Percentiles rank a stretch among this genome's conserved stretches.
phyloP scores from a whole-genome alignment of 2,113 vertebrate species.

The Ciconia maguari region DNA sequence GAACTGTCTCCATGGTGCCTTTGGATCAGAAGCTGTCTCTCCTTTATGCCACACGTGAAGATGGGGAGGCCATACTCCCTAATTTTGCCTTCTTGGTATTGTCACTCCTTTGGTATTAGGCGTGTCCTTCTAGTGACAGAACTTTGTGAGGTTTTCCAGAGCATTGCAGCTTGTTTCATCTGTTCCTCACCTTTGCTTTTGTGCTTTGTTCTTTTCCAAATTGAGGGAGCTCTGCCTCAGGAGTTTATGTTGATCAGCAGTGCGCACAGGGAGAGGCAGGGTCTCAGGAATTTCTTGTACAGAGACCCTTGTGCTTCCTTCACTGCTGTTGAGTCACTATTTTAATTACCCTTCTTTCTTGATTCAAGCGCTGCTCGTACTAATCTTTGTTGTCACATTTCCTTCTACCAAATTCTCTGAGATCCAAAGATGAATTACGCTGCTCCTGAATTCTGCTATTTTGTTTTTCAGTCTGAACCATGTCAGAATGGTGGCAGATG shows the following conservation, averaged over 20 bases:
- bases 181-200: not conserved
- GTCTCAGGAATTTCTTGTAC: not conserved
- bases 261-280: not conserved
- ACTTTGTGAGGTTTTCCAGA: not conserved
- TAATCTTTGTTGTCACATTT: not conserved
- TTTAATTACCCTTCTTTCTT: not conserved
- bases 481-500: constrained; percentile 88
- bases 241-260: not conserved
- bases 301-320: not conserved
- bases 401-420: not conserved
- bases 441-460: not conserved
- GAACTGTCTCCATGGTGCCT: not conserved
- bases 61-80: not conserved
- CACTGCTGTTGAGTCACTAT: not conserved
- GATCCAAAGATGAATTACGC: not conserved
- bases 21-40: not conserved
- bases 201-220: not conserved
- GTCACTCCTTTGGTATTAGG: not conserved
- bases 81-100: not conserved
- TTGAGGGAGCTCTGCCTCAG: not conserved
- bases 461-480: constrained; percentile 77
- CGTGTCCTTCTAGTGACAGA: not conserved
- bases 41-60: not conserved
- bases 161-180: not conserved
- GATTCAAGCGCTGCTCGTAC: not conserved